Conservation (phyloP, 2,113 vertebrate genomes). For the zebrafish (Danio rerio) region GRCz12tu NC_133188.1:24290501-24291000, state of each 20-base stretch:
- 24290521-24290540: constrained; percentile 15
- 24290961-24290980: not conserved
- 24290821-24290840: constrained; percentile 14
- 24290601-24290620: constrained; percentile 24
- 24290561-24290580: constrained; percentile 29
- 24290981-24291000: not conserved
- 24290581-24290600: constrained; percentile 19
- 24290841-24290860: not conserved
- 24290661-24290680: constrained; percentile 13
- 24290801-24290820: not conserved
- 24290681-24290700: constrained; percentile 36
- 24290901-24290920: not conserved
- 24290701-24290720: constrained; percentile 25
- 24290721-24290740: constrained; percentile 24
- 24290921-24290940: constrained; percentile 6
- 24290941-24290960: not conserved
- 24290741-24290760: constrained; percentile 20
- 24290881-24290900: not conserved
- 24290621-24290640: constrained; percentile 33
- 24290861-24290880: not conserved
- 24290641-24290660: constrained; percentile 26
- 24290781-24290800: constrained; percentile 17
- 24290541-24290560: constrained; percentile 9
- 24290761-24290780: constrained; percentile 24
- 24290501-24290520: not conserved